These are phyloP conservation scores for Campaea margaritaria DNA, from an alignment of 2,888 invertebrate genomes.

Conservation along the genomic window DNA sequence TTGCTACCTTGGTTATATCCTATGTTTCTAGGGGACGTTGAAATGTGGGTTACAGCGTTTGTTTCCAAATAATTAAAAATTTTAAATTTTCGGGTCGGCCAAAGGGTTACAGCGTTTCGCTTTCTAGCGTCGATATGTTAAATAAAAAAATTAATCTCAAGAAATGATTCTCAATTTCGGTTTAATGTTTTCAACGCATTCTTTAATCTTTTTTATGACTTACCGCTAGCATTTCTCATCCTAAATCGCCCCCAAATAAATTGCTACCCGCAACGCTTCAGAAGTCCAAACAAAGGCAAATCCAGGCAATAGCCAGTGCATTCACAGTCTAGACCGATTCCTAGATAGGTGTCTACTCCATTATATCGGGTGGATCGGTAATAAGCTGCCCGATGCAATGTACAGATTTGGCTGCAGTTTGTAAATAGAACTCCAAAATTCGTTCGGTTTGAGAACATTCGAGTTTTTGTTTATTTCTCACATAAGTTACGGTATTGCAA, in stretches of 20 bases:
- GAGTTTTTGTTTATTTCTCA: too few relatives aligned
- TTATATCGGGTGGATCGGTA: slow-evolving; percentile 26
- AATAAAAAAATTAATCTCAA: too few relatives aligned
- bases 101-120: too few relatives aligned
- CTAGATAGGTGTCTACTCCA: slow-evolving; percentile 45
- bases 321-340: slow-evolving; percentile 54
- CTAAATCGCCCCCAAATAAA: slow-evolving; percentile 20
- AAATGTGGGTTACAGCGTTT: too few relatives aligned
- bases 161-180: too few relatives aligned
- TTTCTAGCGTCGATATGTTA: too few relatives aligned
- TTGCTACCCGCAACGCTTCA: slow-evolving; percentile 9
- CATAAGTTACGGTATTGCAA: too few relatives aligned
- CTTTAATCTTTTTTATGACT: neutral
- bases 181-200: too few relatives aligned
- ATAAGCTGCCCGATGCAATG: slow-evolving; percentile 18
- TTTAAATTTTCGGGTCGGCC: too few relatives aligned
- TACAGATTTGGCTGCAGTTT: slow-evolving; percentile 2
- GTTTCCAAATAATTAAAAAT: too few relatives aligned
- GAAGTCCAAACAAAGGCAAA: slow-evolving; percentile 50
- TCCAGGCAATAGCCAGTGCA: slow-evolving; percentile 48
- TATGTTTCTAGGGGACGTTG: too few relatives aligned
- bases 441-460: neutral
- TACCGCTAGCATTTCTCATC: neutral
- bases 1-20: too few relatives aligned
- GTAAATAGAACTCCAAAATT: slow-evolving; percentile 1